Evolutionary conservation across 2,113 vertebrate genomes (phyloP).

Genomic region (Merops nubicus): DNA sequence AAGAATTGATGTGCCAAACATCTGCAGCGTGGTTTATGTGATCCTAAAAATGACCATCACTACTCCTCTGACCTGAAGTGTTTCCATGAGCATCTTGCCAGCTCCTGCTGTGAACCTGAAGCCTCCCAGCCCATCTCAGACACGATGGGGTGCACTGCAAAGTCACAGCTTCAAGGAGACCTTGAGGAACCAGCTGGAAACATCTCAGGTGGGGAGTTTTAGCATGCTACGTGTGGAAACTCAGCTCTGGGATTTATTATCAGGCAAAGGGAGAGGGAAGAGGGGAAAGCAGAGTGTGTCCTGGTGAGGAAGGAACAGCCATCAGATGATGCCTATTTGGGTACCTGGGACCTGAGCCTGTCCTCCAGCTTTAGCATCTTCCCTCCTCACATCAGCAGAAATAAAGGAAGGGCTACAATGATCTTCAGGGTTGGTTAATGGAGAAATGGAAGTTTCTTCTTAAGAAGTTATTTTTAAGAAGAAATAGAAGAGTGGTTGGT

Average conservation of each 20-base stretch:
- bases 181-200: rapidly evolving
- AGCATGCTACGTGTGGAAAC: neutral
- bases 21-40: rapidly evolving
- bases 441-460: neutral
- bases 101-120: neutral
- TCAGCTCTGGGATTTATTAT: neutral
- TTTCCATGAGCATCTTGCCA: neutral
- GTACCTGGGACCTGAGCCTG: neutral
- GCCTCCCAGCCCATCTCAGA: neutral
- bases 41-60: neutral
- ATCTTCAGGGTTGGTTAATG: neutral
- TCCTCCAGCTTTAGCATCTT: neutral
- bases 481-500: no score
- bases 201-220: neutral
- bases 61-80: neutral
- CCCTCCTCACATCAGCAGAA: neutral
- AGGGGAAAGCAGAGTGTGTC: rapidly evolving
- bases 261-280: neutral
- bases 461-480: no score
- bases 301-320: neutral
- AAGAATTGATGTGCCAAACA: neutral
- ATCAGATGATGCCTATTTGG: neutral
- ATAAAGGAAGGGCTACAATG: neutral
- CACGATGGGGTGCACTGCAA: rapidly evolving
- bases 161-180: neutral